Base-by-base conservation (phyloP, 2,113 vertebrate genomes). In the Tragelaphus strepsiceros region DNA sequence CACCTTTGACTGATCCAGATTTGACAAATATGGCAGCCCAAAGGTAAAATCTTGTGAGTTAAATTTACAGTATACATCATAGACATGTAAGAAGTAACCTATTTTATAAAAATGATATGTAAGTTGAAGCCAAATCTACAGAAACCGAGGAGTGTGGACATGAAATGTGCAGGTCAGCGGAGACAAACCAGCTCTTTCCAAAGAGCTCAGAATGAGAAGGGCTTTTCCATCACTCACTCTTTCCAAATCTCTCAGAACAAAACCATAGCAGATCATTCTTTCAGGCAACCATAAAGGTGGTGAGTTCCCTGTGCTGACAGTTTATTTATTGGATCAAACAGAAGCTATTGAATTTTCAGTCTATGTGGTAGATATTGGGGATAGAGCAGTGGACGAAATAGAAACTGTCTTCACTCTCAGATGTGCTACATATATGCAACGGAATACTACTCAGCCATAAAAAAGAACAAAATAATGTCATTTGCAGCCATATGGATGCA, bases 201-300 rank as follows among this genome's bases (percentile, higher is more conserved):
- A 10, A 84, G 6, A 49, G 32, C 46, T 77, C 12, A 80, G 7
- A 43, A 61, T 17, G 24, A 3, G 49, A 64, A 61, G 56, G 77
- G 9, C 2, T 87, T 84, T 81, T 46, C n/a, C 77, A 62, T 35
- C 61, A 39, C 28, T 49, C 28, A 6, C 16, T 92, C 61, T 96
- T 97, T 83, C 67, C 87, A 53, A 21, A 51, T 53, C 26, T 88
- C 51, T 88, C 22, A 46, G 15, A 90, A 71, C 94, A 59, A 58
- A 91, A 74, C 5, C 17, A 3, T 39, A 58, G 71, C 51, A 62
- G 11, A 80, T 95, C 62, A 49, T 46, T 15, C 14, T 94, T 4
- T 54, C 67, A 93, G 78, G 51, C 43, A 94, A 22, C 54, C 24
- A 8, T 58, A n/a, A n/a, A 46, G 26, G n/a, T 51, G 56, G 46